Evolutionary conservation across 2,113 vertebrate species (phyloP), one percentile per base, ranked within the genome.

Genomic region (Vulpes ferrilata): DNA sequence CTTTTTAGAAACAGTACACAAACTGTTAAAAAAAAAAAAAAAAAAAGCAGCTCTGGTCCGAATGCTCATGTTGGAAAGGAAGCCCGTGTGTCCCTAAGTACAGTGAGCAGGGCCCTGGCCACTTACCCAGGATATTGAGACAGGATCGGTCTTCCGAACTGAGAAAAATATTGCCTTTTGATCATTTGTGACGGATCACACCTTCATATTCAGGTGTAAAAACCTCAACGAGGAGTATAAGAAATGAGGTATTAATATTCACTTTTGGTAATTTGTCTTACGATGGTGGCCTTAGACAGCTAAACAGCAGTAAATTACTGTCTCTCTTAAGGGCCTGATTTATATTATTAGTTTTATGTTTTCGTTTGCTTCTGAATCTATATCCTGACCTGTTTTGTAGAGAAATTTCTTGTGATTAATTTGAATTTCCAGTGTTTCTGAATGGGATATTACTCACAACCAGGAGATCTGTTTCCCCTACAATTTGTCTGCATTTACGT

Each of bases 361-460:
- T 98, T 84, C 60, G 7, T 96, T 88, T 93, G 94, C 85, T 71
- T 90, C 80, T 81, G 78, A 93, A 71, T 96, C 4, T 97, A 19
- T 86, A 62, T 96, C 96, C 69, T 93, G 76, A 98, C 67, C 73
- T 97, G 67, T 97, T 96, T 92, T 69, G 20, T 65, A 23, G 97
- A 90, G 96, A 98, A 97, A 53, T 51, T 10, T 88, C 38, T 96
- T 32, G 64, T 98, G 93, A 97, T 98, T 97, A 97, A 97, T 98
- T 48, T 95, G 69, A 97, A 97, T 71, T 98, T 98, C 59, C 25
- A 97, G 25, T 96, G n/a, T 93, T 98, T 98, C 87, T 98, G 97
- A 98, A 96, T 97, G 80, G 97, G 96, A 53, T 98, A 96, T 98
- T 98, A 96, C 97, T 98, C 88, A 97, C 64, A 88, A 90, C 74